Evolutionary conservation across 2,113 vertebrate species (phyloP).

Genomic region (Trogon surrucura): DNA sequence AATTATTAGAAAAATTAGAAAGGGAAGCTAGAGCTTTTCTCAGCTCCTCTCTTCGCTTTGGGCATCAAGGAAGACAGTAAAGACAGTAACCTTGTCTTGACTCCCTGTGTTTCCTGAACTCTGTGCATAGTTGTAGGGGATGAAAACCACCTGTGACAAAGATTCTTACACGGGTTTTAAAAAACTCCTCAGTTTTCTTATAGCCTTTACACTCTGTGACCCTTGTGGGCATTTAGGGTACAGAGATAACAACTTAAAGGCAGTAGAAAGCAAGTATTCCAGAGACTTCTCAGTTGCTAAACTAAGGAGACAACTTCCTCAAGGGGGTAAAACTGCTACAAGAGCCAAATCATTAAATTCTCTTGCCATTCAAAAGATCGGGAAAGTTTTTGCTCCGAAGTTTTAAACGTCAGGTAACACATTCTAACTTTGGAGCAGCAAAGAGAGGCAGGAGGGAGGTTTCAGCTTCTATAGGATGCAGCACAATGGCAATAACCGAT

Average conservation of each 20-base stretch:
- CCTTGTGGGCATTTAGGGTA: background rate
- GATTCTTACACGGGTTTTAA: background rate
- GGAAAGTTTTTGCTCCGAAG: background rate
- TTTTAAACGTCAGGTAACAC: background rate
- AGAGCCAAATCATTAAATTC: background rate
- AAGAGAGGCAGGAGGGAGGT: background rate
- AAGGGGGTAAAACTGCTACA: accelerated
- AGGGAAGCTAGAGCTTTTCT: background rate
- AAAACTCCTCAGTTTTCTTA: background rate
- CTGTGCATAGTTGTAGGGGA: background rate
- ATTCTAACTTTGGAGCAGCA: background rate
- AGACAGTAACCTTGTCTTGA: background rate
- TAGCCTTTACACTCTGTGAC: background rate
- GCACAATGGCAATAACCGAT: background rate
- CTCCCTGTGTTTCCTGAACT: background rate
- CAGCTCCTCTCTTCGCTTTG: background rate
- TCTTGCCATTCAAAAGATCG: background rate
- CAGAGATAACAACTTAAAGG: background rate
- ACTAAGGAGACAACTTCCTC: background rate
- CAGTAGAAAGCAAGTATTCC: background rate
- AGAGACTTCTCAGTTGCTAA: background rate
- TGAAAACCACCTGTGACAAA: background rate
- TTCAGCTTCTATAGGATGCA: background rate
- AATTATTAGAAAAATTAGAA: background rate
- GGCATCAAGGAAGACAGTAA: background rate